phyloP scores from a whole-genome alignment of 2,888 invertebrate genomes.

The Lissonota sp. region DNA sequence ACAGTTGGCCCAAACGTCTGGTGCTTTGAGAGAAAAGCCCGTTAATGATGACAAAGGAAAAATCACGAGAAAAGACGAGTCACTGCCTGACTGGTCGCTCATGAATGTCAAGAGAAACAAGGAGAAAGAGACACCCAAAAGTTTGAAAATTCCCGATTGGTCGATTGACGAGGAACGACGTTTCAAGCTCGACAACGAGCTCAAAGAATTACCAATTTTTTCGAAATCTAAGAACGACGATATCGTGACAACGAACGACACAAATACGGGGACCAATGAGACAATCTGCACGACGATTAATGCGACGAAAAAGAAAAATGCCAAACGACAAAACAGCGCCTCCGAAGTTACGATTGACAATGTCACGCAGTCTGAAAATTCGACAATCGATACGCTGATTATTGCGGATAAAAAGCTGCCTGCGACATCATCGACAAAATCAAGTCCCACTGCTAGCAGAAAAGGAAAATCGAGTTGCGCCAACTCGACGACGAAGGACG shows the following conservation, averaged over 20 bases:
- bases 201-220: constrained; percentile 72
- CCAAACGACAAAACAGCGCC: constrained; percentile 64
- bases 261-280: constrained; percentile 41
- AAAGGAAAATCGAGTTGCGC: constrained; percentile 71
- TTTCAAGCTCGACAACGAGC: constrained; percentile 77
- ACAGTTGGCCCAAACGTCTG: constrained; percentile 81
- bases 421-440: constrained; percentile 71
- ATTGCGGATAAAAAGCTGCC: constrained; percentile 70
- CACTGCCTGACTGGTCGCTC: constrained; percentile 76
- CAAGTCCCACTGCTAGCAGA: constrained; percentile 74
- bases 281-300: constrained; percentile 55
- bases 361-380: constrained; percentile 51
- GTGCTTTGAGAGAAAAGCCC: constrained; percentile 67
- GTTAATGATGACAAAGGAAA: constrained; percentile 67
- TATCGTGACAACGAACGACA: background rate
- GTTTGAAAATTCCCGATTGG: constrained; percentile 79
- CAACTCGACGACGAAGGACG: constrained; percentile 70
- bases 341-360: constrained; percentile 43
- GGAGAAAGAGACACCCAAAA: constrained; percentile 74
- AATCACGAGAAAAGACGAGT: constrained; percentile 73
- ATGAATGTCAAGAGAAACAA: constrained; percentile 78
- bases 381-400: constrained; percentile 64
- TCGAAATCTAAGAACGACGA: constrained; percentile 52
- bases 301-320: constrained; percentile 72
- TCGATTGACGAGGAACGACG: constrained; percentile 78